phyloP scores from a whole-genome alignment of 2,113 vertebrate species.

The Sterrhoptilus dennistouni region DNA sequence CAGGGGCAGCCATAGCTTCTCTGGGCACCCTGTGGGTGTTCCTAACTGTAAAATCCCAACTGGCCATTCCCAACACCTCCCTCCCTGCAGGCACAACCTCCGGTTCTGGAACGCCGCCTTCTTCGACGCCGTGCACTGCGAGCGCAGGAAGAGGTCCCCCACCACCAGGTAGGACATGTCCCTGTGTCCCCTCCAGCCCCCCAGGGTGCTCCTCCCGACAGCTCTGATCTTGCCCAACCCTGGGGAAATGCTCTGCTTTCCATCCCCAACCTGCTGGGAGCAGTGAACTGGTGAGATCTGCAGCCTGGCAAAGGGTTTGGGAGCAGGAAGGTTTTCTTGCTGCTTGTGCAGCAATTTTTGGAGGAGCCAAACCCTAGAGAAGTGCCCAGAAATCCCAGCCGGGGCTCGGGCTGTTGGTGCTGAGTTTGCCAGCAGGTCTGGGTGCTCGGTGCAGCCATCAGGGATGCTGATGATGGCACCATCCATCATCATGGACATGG shows the following conservation, averaged over 20 bases:
- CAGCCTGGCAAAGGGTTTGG: not conserved
- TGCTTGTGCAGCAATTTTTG: rapidly evolving
- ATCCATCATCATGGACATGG: too few relatives aligned
- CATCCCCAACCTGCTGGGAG: rapidly evolving
- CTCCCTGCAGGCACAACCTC: slow-evolving; percentile 85
- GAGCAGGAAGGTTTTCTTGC: not conserved
- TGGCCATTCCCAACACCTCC: rapidly evolving
- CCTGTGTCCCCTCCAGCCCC: not conserved
- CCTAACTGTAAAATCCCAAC: rapidly evolving
- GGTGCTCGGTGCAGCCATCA: not conserved
- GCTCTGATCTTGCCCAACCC: rapidly evolving
- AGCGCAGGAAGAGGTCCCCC: slow-evolving; percentile 93
- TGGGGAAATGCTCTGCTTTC: not conserved
- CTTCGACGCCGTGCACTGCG: slow-evolving; percentile 95
- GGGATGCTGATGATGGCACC: not conserved
- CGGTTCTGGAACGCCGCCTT: slow-evolving; percentile 97
- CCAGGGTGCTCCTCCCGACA: rapidly evolving
- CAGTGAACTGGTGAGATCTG: rapidly evolving
- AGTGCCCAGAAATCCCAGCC: not conserved
- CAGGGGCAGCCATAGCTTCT: not conserved
- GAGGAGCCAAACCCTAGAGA: not conserved
- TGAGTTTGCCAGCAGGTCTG: not conserved
- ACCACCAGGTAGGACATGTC: slow-evolving; percentile 86
- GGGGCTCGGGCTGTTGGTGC: not conserved
- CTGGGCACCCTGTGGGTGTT: not conserved